These are phyloP conservation scores for Lepilemur septentrionalis DNA, from an alignment of 2,797 vertebrate genomes.

Conservation along the genomic window DNA sequence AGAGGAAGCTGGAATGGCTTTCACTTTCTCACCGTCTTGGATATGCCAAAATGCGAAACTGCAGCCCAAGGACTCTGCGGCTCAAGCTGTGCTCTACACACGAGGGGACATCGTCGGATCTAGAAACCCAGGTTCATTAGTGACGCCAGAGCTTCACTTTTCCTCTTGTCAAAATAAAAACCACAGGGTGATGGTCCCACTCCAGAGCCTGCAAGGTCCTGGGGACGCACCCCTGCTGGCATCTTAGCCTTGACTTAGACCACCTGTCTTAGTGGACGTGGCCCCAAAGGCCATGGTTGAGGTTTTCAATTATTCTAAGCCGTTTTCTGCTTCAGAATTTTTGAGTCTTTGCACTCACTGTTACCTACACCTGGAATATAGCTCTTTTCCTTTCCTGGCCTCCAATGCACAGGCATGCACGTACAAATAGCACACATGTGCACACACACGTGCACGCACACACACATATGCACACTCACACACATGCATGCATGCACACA, in stretches of 20 bases:
- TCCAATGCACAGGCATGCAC: neutral
- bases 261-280: fast-evolving
- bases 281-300: neutral
- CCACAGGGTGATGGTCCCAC: neutral
- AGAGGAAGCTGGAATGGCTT: neutral
- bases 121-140: neutral
- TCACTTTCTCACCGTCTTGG: neutral
- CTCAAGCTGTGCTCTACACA: fast-evolving
- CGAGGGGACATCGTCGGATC: neutral
- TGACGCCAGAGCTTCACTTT: neutral
- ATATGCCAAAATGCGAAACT: fast-evolving
- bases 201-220: neutral
- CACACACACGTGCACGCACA: neutral
- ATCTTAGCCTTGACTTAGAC: neutral
- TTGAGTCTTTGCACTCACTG: neutral
- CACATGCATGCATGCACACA: fast-evolving
- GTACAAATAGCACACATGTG: neutral
- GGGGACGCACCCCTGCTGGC: neutral
- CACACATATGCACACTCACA: neutral
- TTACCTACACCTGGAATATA: neutral
- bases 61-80: neutral
- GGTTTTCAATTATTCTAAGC: neutral
- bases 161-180: neutral
- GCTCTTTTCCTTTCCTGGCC: too few relatives aligned
- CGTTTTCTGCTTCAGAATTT: neutral